Evolutionary conservation across 1,140 invertebrate species (phyloP).

Genomic region (Caenorhabditis inopinata): DNA sequence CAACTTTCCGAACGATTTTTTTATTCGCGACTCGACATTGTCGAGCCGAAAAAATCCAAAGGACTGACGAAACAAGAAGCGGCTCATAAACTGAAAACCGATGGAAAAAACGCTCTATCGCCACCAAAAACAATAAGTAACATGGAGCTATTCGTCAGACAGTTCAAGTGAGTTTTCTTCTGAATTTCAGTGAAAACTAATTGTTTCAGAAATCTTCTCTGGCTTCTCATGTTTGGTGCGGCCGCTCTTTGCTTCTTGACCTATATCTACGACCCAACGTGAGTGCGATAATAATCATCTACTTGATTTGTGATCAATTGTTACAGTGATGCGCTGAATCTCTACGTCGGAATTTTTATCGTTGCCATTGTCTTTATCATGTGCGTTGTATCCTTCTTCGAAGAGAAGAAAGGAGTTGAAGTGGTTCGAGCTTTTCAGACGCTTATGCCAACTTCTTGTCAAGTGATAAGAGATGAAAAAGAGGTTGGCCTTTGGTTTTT

Average conservation of each 20-base stretch:
- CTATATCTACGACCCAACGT: conserved; percentile 42
- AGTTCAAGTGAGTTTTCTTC: conserved; percentile 22
- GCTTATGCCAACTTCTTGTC: conserved; percentile 44
- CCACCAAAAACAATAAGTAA: conserved; percentile 48
- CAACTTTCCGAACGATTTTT: conserved; percentile 30
- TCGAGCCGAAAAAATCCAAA: conserved; percentile 23
- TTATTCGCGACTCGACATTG: conserved; percentile 2
- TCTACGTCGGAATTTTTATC: conserved; percentile 49
- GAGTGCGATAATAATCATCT: not conserved
- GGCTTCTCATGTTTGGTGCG: conserved; percentile 48
- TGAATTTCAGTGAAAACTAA: too few species aligned
- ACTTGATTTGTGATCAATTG: not conserved
- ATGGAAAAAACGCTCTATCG: conserved; percentile 44
- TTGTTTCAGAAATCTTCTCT: conserved; percentile 38
- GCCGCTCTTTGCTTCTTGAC: conserved; percentile 43
- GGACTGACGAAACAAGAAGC: conserved; percentile 33
- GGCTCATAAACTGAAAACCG: conserved; percentile 31
- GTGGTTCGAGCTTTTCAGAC: conserved; percentile 43
- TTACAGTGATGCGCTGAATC: conserved; percentile 41
- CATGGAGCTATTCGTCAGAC: conserved; percentile 37
- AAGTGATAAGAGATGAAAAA: conserved; percentile 45
- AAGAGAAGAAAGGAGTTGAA: conserved; percentile 50
- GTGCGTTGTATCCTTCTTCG: conserved; percentile 48
- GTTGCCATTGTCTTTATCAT: conserved; percentile 47
- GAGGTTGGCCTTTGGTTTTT: not conserved